Evolutionary conservation across 2,888 invertebrate genomes (phyloP), one percentile per base, ranked within the genome.

Genomic region (Meteorus cinctellus): DNA sequence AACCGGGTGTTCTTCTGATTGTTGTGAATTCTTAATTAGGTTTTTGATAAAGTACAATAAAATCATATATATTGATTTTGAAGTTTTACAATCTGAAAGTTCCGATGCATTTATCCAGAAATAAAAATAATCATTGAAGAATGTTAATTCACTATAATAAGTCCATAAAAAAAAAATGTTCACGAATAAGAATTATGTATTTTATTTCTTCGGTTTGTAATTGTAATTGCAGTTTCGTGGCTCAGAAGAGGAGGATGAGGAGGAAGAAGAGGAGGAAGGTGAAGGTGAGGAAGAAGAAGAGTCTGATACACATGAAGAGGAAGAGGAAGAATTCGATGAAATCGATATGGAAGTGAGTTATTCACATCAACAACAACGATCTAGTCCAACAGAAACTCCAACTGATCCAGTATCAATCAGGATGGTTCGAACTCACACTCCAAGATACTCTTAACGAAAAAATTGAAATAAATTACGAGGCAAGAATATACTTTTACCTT

Each of bases 261-360:
- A 89, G 29, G 89, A 89, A 60, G 88, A 88, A 62, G 88, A 88
- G 60, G 88, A 88, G 41, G 89, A 89, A 70, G 89, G 86, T 3
- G 89, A 88, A 70, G 89, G 86, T 14, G 89, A 88, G 71, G 89
- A 89, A 70, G 89, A 89, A 77, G 89, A 89, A 80, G 89, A 89
- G 70, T 88, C 89, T 0, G 89, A 89, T 78, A 88, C 88, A 6
- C 89, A 89, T 66, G 89, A 89, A 77, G 89, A 89, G 55, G 89
- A 89, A 74, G 89, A 89, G 75, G 89, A 89, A 79, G 89, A 89
- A 80, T 83, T 89, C 72, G 89, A 89, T 78, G 89, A 89, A 81
- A 88, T 89, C 73, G 89, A 89, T 77, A 89, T 89, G 89, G 89
- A 89, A 86, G 89, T 89, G 72, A 89, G 89, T 83, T 89, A 87